These are phyloP conservation scores for Drosophila pseudoobscura DNA, from an alignment of 1,140 invertebrate genomes.

Conservation along the genomic window DNA sequence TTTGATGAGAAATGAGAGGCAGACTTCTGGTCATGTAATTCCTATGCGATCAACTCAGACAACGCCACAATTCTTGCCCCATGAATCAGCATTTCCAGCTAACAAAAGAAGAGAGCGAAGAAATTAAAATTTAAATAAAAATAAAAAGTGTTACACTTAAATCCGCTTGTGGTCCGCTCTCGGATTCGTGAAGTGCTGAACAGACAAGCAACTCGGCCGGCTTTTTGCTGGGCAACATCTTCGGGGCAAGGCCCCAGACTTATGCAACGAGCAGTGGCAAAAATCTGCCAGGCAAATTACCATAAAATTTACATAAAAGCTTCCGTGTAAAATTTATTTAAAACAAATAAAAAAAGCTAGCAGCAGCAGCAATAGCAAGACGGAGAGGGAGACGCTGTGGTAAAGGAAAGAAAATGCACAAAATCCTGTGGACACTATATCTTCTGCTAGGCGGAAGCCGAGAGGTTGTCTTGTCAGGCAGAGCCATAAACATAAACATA, in stretches of 20 bases:
- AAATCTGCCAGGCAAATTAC: slow-evolving; percentile 58
- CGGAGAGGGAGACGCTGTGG: background rate
- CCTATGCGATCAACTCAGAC: slow-evolving; percentile 17
- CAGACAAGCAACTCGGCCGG: slow-evolving; percentile 36
- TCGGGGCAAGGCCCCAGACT: slow-evolving; percentile 4
- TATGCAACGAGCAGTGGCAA: slow-evolving; percentile 44
- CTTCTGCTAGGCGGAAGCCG: slow-evolving; percentile 55
- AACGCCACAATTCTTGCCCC: slow-evolving; percentile 28
- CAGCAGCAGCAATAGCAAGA: slow-evolving; percentile 15
- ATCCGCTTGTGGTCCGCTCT: slow-evolving; percentile 30
- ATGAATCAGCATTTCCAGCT: slow-evolving; percentile 58
- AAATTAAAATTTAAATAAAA: slow-evolving; percentile 28
- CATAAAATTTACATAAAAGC: slow-evolving; percentile 81
- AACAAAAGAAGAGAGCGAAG: background rate
- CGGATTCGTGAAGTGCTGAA: slow-evolving; percentile 17
- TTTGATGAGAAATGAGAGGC: slow-evolving; percentile 30
- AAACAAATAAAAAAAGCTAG: slow-evolving; percentile 66
- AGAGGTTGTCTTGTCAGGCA: slow-evolving; percentile 48
- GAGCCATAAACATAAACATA: slow-evolving; percentile 70
- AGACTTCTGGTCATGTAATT: slow-evolving; percentile 61
- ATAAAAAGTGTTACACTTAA: slow-evolving; percentile 59
- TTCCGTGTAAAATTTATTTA: slow-evolving; percentile 81
- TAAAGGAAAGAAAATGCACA: slow-evolving; percentile 35
- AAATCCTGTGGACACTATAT: slow-evolving; percentile 65
- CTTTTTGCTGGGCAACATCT: slow-evolving; percentile 28